Percentiles rank a stretch among this genome's conserved stretches.
These are phyloP conservation scores for Physella acuta DNA, from an alignment of 1,140 invertebrate genomes.

Conservation along the genomic window DNA sequence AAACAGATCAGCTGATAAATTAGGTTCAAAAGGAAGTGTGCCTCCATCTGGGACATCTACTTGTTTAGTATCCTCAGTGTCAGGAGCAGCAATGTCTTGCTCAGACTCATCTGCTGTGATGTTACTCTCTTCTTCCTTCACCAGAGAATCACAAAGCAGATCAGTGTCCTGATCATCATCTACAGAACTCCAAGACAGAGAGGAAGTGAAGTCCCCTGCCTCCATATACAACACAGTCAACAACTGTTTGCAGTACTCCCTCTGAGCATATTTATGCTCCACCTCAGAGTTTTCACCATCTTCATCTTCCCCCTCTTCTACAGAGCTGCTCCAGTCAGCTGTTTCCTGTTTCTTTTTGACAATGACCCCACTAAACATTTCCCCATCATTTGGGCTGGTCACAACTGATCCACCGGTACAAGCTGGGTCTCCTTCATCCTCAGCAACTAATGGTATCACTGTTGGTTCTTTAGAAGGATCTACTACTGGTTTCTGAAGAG, in stretches of 20 bases:
- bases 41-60: no score
- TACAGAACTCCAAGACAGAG: no score
- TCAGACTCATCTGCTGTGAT: no score
- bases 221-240: background rate
- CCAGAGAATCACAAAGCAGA: no score
- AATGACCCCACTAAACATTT: conserved; percentile 18
- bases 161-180: no score
- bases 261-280: background rate
- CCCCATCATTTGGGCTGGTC: conserved; percentile 3
- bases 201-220: no score
- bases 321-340: conserved; percentile 7
- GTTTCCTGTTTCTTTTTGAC: background rate
- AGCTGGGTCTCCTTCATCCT: conserved; percentile 1
- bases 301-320: conserved; percentile 5
- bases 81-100: no score
- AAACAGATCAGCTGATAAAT: no score
- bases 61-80: no score
- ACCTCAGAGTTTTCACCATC: background rate
- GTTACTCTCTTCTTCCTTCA: no score
- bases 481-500: conserved; percentile 10
- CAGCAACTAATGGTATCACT: conserved; percentile 15
- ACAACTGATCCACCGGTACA: conserved; percentile 21
- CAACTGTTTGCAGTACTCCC: conserved; percentile 12
- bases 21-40: no score
- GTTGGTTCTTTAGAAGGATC: conserved; percentile 19